phyloP scores from a whole-genome alignment of 2,113 vertebrate species.

The Asarcornis scutulata region DNA sequence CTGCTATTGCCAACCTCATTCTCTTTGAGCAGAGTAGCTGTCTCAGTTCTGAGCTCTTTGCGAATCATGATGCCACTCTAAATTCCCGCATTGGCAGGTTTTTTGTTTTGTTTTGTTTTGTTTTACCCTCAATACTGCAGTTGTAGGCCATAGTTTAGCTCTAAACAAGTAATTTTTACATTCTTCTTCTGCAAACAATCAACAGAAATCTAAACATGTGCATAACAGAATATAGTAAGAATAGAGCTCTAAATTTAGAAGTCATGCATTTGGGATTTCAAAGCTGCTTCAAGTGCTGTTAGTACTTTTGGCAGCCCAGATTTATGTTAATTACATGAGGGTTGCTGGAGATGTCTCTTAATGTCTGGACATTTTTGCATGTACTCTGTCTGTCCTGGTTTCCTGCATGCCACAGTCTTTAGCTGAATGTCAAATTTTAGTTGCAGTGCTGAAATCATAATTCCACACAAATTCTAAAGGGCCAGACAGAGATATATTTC shows the following conservation, averaged over 20 bases:
- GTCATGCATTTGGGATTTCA: conserved; percentile 63
- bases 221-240: conserved; percentile 66
- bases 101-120: not conserved
- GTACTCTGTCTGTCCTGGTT: conserved; percentile 65
- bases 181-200: conserved; percentile 68
- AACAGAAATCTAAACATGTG: conserved; percentile 69
- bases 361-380: conserved; percentile 64
- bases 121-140: not conserved
- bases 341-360: conserved; percentile 61
- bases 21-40: not conserved
- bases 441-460: conserved; percentile 19
- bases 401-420: conserved; percentile 46
- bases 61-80: not conserved
- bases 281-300: conserved; percentile 66
- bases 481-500: not conserved
- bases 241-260: conserved; percentile 69
- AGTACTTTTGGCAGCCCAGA: conserved; percentile 70
- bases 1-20: not conserved
- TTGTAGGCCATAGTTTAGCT: not conserved
- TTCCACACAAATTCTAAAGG: conserved; percentile 40
- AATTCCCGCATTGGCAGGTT: not conserved
- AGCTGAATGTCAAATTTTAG: not conserved
- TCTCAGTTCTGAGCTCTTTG: not conserved
- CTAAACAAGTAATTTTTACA: conserved; percentile 55
- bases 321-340: conserved; percentile 69